phyloP scores from a whole-genome alignment of 2,888 invertebrate genomes.

The Netelia inedita region DNA sequence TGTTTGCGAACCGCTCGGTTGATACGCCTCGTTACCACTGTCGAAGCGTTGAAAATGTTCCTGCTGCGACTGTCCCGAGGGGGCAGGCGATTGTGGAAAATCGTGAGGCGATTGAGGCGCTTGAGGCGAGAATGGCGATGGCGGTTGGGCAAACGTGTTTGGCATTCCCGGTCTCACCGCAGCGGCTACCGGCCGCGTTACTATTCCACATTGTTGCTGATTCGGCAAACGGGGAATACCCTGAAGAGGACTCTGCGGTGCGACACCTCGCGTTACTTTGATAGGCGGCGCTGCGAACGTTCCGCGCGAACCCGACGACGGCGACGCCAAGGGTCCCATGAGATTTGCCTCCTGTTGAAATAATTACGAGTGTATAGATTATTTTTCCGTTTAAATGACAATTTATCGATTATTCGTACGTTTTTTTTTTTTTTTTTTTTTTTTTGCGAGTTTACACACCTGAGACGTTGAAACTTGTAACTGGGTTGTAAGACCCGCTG shows the following conservation, averaged over 20 bases:
- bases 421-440: neutral
- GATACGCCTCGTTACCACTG: constrained; percentile 79
- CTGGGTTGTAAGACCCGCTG: constrained; percentile 83
- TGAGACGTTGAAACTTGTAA: constrained; percentile 86
- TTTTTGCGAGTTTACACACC: constrained; percentile 76
- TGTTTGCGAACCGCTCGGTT: constrained; percentile 83
- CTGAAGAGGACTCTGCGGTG: constrained; percentile 81
- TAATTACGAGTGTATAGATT: too few species aligned
- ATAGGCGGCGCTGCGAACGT: constrained; percentile 83
- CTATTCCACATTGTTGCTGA: constrained; percentile 78
- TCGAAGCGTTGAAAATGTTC: constrained; percentile 84
- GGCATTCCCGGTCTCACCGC: constrained; percentile 81
- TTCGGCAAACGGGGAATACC: constrained; percentile 80
- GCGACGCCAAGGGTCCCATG: constrained; percentile 80
- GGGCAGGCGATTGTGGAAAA: constrained; percentile 83
- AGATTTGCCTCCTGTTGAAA: constrained; percentile 80
- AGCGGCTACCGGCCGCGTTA: constrained; percentile 77
- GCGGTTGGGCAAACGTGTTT: constrained; percentile 82
- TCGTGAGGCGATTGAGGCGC: constrained; percentile 85
- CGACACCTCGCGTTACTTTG: constrained; percentile 83
- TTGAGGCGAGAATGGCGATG: constrained; percentile 85
- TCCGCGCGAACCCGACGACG: constrained; percentile 76
- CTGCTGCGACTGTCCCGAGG: constrained; percentile 74
- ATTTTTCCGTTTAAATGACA: too few species aligned
- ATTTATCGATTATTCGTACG: too few species aligned